Evolutionary conservation across 1,140 invertebrate genomes (phyloP), one percentile per base, ranked within the genome.

Genomic region (Ceratina japonica): DNA sequence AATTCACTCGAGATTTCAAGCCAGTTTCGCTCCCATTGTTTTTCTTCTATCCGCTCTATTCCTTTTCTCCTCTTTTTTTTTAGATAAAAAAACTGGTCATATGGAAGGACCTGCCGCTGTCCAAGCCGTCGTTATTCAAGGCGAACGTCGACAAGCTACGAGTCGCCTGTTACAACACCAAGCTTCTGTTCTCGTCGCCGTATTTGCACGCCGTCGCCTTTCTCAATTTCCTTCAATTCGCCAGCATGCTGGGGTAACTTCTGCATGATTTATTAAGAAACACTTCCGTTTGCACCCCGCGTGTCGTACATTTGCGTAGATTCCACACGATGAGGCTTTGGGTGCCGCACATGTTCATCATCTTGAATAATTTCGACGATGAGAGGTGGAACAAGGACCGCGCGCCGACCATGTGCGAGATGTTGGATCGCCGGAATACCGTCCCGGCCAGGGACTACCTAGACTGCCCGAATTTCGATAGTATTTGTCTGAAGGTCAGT

Each of bases 291-390:
- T 31, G 27, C 27, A 31, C 27, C 27, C 27, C 20, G 10, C 54
- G n/a, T 56, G 3, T 31, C 0, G 37, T 44, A 44, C 16, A 0
- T 49, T 75, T 20, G 66, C 68, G 51, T 75, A 93, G 92, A 72
- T 90, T 92, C 72, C 90, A 92, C 64, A 89, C 89, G 15, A 90
- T 92, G 90, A 90, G 92, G 76, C 82, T 93, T 12, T 93, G 92
- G 92, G 88, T 92, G 1, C 92, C 92, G 51, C 91, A 92, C n/a
- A 83, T 92, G 51, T 93, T 91, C 83, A 89, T 90, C 62, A 89
- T 92, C 52, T 70, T 93, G 5, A 92, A 90, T 59, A 92, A 93
- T 61, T 93, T 91, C 81, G 82, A 88, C 24, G 64, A 68, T 70
- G 79, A 88, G 3, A 83, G 82, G 24, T 87, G 87, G 80, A 82